These are phyloP conservation scores for Tichodroma muraria DNA, from an alignment of 2,113 vertebrate species.

Conservation along the genomic window DNA sequence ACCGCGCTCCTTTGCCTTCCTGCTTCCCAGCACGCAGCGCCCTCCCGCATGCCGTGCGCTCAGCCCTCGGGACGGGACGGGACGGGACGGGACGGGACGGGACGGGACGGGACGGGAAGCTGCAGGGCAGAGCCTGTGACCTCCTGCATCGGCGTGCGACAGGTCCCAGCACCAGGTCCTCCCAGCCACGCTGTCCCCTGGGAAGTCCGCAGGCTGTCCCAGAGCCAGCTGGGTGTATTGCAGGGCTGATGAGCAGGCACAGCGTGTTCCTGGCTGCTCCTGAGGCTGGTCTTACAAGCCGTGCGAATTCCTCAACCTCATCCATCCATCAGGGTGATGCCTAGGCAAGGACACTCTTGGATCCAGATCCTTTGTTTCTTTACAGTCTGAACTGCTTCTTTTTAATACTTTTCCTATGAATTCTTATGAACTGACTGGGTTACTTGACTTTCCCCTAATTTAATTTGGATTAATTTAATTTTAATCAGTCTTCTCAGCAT, in stretches of 20 bases:
- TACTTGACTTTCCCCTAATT: constrained; percentile 22
- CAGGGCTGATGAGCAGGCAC: not conserved
- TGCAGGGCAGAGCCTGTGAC: not conserved
- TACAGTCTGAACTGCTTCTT: not conserved
- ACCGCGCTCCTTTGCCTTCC: too few relatives aligned
- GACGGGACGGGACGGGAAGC: fast-evolving
- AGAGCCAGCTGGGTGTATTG: not conserved
- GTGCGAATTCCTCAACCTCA: not conserved
- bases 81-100: too few relatives aligned
- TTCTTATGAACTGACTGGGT: not conserved
- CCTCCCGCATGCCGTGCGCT: fast-evolving
- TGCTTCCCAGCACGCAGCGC: not conserved
- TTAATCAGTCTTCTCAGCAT: constrained; percentile 41
- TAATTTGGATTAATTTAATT: constrained; percentile 49
- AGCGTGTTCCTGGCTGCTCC: not conserved
- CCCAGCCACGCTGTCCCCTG: not conserved
- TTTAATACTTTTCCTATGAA: not conserved
- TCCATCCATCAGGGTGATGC: not conserved
- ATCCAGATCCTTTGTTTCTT: not conserved
- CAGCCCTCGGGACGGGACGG: fast-evolving
- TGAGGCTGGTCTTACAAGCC: not conserved
- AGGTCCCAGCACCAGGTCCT: not conserved
- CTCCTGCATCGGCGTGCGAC: not conserved
- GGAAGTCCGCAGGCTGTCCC: not conserved
- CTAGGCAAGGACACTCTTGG: not conserved